phyloP scores from a whole-genome alignment of 2,797 vertebrate species.

The Setipinna tenuifilis region DNA sequence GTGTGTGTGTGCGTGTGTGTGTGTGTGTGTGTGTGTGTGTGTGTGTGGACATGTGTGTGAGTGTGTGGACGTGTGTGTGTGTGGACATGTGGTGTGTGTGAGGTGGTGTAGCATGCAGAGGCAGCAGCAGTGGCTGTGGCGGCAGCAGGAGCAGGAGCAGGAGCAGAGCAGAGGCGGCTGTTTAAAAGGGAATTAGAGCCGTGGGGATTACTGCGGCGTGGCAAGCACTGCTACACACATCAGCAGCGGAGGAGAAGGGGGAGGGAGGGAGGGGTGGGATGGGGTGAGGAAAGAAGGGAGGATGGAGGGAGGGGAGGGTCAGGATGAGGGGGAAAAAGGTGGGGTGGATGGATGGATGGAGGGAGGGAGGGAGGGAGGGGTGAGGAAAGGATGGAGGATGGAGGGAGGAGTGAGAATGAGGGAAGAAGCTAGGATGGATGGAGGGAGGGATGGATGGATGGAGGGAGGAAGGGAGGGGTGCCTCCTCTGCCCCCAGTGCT shows the following conservation, averaged over 20 bases:
- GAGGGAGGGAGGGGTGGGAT: background rate
- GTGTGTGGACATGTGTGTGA: no score
- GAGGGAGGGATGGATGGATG: no score
- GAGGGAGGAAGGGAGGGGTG: background rate
- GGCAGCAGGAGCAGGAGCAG: background rate
- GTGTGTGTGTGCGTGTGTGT: no score
- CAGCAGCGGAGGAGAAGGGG: background rate
- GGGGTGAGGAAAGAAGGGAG: background rate
- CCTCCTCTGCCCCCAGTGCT: background rate
- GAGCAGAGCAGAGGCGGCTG: background rate
- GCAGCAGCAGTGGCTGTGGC: background rate
- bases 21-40: no score
- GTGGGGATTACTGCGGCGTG: slow-evolving; percentile 2
- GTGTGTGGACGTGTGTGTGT: no score
- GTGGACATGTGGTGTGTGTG: background rate
- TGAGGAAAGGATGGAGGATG: no score
- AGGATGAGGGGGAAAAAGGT: no score
- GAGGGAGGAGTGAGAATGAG: no score
- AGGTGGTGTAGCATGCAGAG: background rate
- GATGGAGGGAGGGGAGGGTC: no score
- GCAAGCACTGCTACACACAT: background rate
- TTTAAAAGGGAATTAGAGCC: slow-evolving; percentile 12
- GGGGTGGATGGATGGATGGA: background rate
- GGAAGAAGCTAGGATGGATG: no score
- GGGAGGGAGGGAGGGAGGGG: no score